Percentiles rank a stretch among this genome's conserved stretches.
Evolutionary conservation across 30 jellyfish, hydroid and myxozoan genomes (phyloP).

Genomic region (Aurelia aurita complex sp. Pacific): DNA sequence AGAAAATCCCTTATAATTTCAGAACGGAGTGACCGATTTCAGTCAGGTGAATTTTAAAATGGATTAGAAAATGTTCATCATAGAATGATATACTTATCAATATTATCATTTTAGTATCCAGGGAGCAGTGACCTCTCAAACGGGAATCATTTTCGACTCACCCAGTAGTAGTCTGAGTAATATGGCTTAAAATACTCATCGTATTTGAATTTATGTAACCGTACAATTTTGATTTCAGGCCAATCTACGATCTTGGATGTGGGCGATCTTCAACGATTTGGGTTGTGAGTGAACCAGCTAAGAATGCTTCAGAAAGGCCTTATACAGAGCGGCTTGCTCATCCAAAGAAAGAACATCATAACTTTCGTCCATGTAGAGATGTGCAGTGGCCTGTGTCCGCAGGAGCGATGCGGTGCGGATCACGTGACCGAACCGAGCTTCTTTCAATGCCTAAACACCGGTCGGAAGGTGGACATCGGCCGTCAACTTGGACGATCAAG

Average conservation of each 20-base stretch:
- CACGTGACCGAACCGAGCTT: slow-evolving; percentile 66
- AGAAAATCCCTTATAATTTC: too few relatives aligned
- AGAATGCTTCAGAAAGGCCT: slow-evolving; percentile 56
- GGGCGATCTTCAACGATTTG: slow-evolving; percentile 96
- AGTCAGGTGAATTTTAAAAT: too few relatives aligned
- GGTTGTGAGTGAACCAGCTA: slow-evolving; percentile 81
- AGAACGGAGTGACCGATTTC: too few relatives aligned
- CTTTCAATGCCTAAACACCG: slow-evolving; percentile 87
- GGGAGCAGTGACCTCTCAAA: too few relatives aligned
- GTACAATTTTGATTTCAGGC: slow-evolving; percentile 34
- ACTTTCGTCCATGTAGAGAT: slow-evolving; percentile 73
- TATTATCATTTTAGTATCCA: too few relatives aligned
- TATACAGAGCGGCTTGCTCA: slow-evolving; percentile 54
- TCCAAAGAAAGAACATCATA: slow-evolving; percentile 79
- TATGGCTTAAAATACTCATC: too few relatives aligned
- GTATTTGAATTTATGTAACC: too few relatives aligned
- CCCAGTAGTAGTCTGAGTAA: too few relatives aligned
- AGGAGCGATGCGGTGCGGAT: slow-evolving; percentile 59
- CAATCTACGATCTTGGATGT: slow-evolving; percentile 86
- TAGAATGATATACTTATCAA: too few relatives aligned
- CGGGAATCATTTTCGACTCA: too few relatives aligned
- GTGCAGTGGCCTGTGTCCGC: slow-evolving; percentile 92
- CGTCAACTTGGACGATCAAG: slow-evolving; percentile 79
- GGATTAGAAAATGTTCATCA: too few relatives aligned
- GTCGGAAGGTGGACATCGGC: slow-evolving; percentile 67